Percentiles rank a stretch among this genome's conserved stretches.
phyloP scores from a whole-genome alignment of 2,888 invertebrate genomes.

The Drosophila dives region DNA sequence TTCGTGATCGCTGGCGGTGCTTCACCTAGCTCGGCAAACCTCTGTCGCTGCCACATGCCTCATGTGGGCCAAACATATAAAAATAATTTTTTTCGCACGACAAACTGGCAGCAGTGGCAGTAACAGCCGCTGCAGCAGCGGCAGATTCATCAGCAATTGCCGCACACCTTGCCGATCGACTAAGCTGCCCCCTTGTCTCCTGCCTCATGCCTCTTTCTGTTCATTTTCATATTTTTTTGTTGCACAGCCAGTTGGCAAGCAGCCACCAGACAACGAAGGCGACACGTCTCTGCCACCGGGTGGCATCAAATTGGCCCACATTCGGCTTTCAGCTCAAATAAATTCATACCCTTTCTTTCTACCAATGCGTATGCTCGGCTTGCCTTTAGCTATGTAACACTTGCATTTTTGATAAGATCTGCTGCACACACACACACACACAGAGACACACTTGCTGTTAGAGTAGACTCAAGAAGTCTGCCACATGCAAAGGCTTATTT shows the following conservation, averaged over 20 bases:
- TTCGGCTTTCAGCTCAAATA: slow-evolving; percentile 27
- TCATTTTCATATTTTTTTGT: slow-evolving; percentile 45
- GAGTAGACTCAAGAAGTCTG: not conserved
- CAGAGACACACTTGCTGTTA: not conserved
- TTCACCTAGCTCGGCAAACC: slow-evolving; percentile 26
- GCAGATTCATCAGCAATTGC: slow-evolving; percentile 35
- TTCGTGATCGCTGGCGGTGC: slow-evolving; percentile 49
- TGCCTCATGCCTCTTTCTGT: slow-evolving; percentile 21
- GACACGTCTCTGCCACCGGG: slow-evolving; percentile 47
- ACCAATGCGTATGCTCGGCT: not conserved
- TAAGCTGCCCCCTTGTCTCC: not conserved
- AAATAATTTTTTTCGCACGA: slow-evolving; percentile 64
- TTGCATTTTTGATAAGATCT: not conserved
- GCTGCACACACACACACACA: not conserved
- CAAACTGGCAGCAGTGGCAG: slow-evolving; percentile 38
- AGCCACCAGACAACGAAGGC: slow-evolving; percentile 52
- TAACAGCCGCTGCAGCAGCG: slow-evolving; percentile 17
- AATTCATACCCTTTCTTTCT: slow-evolving; percentile 2
- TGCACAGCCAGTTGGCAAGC: slow-evolving; percentile 59
- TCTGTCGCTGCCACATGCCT: slow-evolving; percentile 1
- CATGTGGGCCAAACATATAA: slow-evolving; percentile 64
- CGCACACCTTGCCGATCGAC: slow-evolving; percentile 42
- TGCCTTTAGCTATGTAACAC: not conserved
- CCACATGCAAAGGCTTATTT: not conserved
- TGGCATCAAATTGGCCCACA: slow-evolving; percentile 66